Percentiles rank a stretch among this genome's conserved stretches.
Evolutionary conservation across 2,888 invertebrate genomes (phyloP).

Genomic region (Lycaena phlaeas): DNA sequence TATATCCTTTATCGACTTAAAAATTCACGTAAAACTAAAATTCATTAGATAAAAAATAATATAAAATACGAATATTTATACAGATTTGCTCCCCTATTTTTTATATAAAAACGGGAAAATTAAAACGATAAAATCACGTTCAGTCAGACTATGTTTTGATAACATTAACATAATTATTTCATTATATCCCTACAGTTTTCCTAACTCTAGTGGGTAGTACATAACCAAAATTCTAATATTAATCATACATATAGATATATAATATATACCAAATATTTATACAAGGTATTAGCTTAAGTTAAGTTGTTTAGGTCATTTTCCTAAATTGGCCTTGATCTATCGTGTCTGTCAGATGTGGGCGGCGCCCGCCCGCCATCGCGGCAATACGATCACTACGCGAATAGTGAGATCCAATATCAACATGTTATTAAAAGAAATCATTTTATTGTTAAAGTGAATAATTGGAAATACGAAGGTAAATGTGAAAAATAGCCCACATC

Average conservation of each 20-base stretch:
- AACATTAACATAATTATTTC: constrained; percentile 68
- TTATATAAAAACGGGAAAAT: constrained; percentile 46
- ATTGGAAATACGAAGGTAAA: constrained; percentile 34
- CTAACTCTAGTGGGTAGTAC: constrained; percentile 71
- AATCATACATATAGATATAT: constrained; percentile 72
- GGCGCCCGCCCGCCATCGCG: constrained; percentile 27
- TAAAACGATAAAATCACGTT: constrained; percentile 65
- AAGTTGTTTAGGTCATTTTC: constrained; percentile 67
- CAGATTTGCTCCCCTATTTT: constrained; percentile 58
- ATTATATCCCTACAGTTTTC: constrained; percentile 67
- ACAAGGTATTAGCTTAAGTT: constrained; percentile 73
- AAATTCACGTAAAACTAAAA: constrained; percentile 67
- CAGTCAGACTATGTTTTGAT: constrained; percentile 68
- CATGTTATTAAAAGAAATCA: constrained; percentile 63
- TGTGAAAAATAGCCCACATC: constrained; percentile 63
- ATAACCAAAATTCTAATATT: constrained; percentile 73
- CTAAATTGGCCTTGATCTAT: constrained; percentile 66
- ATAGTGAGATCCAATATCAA: constrained; percentile 31
- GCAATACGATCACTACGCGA: constrained; percentile 20
- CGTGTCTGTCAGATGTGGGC: constrained; percentile 61
- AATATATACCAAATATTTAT: constrained; percentile 72
- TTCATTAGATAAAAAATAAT: constrained; percentile 65
- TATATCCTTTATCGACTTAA: constrained; percentile 61
- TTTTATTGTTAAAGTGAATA: constrained; percentile 27
- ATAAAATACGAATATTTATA: constrained; percentile 71